A percentile compares a stretch with the other conserved stretches of the same genome.
Conservation (phyloP, 2,113 vertebrate species). For the Nothobranchius kuhntae region DNA sequence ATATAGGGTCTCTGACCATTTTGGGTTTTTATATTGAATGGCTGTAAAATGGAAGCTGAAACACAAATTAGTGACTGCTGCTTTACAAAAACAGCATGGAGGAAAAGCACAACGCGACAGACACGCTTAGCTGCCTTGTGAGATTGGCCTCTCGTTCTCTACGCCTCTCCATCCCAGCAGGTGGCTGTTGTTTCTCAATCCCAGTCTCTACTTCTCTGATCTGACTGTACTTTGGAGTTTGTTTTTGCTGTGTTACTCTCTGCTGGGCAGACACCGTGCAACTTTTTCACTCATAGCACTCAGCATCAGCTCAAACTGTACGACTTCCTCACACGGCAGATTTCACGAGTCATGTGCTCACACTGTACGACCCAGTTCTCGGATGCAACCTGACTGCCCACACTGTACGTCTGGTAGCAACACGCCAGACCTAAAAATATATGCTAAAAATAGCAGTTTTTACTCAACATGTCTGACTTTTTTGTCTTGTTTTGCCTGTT, state of each 20-base stretch:
- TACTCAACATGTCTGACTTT: too few species aligned
- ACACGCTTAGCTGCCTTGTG: constrained; percentile 31
- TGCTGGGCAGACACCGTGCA: too few species aligned
- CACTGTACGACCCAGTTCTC: too few species aligned
- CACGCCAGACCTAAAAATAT: too few species aligned
- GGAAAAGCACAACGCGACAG: constrained; percentile 35
- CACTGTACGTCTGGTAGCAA: too few species aligned
- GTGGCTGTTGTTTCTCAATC: constrained; percentile 36
- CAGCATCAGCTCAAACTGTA: too few species aligned
- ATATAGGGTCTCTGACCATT: constrained; percentile 6
- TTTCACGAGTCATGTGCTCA: too few species aligned
- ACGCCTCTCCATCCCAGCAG: constrained; percentile 42
- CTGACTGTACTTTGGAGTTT: constrained; percentile 31
- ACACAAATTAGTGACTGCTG: constrained; percentile 34
- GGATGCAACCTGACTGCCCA: too few species aligned
- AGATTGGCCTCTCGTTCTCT: constrained; percentile 37
- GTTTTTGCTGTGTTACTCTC: constrained; percentile 31
- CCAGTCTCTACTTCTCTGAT: constrained; percentile 31
- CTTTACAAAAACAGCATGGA: constrained; percentile 41
- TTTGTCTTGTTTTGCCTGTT: too few species aligned
- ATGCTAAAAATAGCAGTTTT: too few species aligned
- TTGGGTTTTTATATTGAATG: constrained; percentile 12
- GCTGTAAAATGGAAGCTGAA: constrained; percentile 30
- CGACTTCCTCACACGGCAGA: too few species aligned
- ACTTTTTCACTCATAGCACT: too few species aligned